phyloP scores from a whole-genome alignment of 2,113 vertebrate species.

The Pachycephala philippinensis region DNA sequence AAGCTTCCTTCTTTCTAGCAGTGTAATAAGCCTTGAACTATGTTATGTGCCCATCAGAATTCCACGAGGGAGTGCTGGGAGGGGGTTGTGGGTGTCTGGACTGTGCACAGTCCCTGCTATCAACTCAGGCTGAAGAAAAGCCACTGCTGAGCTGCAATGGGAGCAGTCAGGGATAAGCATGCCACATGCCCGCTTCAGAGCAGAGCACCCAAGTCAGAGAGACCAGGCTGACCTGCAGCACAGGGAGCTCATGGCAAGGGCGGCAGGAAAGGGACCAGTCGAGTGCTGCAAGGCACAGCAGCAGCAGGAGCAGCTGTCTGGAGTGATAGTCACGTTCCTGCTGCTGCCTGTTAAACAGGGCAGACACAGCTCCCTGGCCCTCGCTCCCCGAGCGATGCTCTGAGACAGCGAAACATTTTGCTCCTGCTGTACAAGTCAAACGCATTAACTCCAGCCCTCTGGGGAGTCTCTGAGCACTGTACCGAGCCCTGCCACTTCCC shows the following conservation, averaged over 20 bases:
- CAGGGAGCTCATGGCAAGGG: neutral
- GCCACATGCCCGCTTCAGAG: fast-evolving
- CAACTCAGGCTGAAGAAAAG: neutral
- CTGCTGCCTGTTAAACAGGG: neutral
- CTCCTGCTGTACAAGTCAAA: neutral
- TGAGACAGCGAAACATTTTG: neutral
- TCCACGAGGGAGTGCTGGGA: neutral
- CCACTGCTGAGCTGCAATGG: neutral
- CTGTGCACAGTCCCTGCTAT: neutral
- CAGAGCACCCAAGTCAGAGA: neutral
- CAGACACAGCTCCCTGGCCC: neutral
- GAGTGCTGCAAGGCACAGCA: neutral
- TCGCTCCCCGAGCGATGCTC: neutral
- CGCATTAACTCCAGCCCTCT: neutral
- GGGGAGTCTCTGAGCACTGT: neutral
- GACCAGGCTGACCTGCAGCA: fast-evolving
- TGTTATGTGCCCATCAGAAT: neutral
- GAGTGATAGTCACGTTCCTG: neutral
- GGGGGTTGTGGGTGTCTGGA: neutral
- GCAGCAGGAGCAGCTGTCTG: neutral
- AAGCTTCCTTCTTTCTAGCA: neutral
- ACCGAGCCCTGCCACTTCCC: neutral
- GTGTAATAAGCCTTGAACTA: neutral
- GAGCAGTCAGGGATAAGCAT: neutral
- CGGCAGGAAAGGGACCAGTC: fast-evolving